A percentile compares a stretch with the other conserved stretches of the same genome.
Conservation (phyloP, 2,888 invertebrate species). For the Cephus sareptanus region DNA sequence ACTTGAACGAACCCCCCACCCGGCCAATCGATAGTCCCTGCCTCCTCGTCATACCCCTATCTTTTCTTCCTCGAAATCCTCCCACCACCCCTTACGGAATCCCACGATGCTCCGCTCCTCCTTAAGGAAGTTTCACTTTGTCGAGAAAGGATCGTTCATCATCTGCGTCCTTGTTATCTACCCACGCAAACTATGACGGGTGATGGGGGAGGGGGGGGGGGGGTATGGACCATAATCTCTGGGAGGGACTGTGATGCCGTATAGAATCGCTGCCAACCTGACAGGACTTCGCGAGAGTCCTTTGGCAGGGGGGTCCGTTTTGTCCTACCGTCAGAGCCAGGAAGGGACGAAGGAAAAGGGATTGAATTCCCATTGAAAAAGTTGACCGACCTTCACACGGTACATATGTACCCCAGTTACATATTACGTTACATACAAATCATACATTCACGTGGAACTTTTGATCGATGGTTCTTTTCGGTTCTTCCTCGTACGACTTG, state of each 20-base stretch:
- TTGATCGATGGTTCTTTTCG: neutral
- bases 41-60: no score
- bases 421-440: neutral
- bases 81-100: neutral
- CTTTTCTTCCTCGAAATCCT: neutral
- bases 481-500: neutral
- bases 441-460: neutral
- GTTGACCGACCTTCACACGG: neutral
- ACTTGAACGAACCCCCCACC: no score
- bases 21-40: no score
- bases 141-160: neutral
- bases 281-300: neutral
- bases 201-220: no score
- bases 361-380: neutral
- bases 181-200: neutral
- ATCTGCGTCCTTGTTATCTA: neutral
- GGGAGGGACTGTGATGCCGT: neutral
- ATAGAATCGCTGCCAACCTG: neutral
- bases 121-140: neutral
- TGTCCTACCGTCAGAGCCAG: neutral
- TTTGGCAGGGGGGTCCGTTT: neutral
- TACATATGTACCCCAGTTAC: neutral
- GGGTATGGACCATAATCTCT: neutral
- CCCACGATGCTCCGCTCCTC: neutral
- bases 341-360: neutral